Percentiles rank a stretch among this genome's conserved stretches.
Evolutionary conservation across 2,888 invertebrate species (phyloP).

Genomic region (Temnothorax ravouxi): DNA sequence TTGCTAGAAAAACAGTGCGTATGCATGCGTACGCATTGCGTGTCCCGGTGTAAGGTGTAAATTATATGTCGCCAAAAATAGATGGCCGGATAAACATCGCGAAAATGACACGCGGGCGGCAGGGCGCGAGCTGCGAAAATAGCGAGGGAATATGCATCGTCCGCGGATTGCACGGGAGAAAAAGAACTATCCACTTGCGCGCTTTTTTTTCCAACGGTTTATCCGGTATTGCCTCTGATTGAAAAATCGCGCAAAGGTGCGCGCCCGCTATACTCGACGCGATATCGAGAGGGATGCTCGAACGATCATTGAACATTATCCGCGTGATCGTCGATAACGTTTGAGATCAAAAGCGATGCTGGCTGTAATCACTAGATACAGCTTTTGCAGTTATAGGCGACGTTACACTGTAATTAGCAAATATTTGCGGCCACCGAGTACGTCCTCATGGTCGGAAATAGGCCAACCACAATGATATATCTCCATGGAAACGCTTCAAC

Average conservation of each 20-base stretch:
- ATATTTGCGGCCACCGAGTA: neutral
- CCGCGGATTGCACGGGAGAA: neutral
- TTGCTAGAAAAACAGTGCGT: conserved; percentile 77
- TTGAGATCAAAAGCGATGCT: conserved; percentile 6
- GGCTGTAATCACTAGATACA: neutral
- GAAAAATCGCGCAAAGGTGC: conserved; percentile 22
- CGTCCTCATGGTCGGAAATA: conserved; percentile 8
- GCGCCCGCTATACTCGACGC: neutral
- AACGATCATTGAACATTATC: neutral
- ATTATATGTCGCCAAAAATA: conserved; percentile 57
- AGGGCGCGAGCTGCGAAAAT: no score
- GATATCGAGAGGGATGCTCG: neutral
- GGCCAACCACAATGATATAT: conserved; percentile 7
- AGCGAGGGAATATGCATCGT: no score
- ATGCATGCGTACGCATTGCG: conserved; percentile 77
- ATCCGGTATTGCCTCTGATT: conserved; percentile 7
- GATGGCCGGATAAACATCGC: conserved; percentile 22
- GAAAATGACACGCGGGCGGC: conserved; percentile 4
- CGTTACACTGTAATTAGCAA: conserved; percentile 2
- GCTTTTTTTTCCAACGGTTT: neutral
- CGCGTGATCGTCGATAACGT: neutral
- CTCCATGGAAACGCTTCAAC: conserved; percentile 30
- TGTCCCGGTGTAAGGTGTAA: conserved; percentile 57
- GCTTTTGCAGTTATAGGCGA: neutral
- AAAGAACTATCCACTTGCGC: neutral